Evolutionary conservation across 2,888 invertebrate genomes (phyloP).

Genomic region (Eupelmus urozonus): DNA sequence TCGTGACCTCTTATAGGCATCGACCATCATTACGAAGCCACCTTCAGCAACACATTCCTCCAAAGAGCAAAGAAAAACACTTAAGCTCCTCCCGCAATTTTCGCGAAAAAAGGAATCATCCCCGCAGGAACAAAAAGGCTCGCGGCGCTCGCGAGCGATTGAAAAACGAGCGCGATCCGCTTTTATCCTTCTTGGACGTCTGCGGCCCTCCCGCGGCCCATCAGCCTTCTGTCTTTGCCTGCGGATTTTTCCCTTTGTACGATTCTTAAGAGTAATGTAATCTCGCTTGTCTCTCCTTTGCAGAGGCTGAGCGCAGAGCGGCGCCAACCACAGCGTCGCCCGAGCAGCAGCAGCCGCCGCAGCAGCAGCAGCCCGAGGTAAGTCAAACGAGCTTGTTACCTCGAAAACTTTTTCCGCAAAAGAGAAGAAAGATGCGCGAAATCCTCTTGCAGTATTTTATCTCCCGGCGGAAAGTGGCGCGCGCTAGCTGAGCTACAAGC

Average conservation of each 20-base stretch:
- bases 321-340: not conserved
- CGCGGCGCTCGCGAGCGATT: too few relatives aligned
- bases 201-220: too few relatives aligned
- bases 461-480: not conserved
- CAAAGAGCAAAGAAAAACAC: too few relatives aligned
- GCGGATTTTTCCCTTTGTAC: constrained; percentile 21
- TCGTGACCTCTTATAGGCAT: too few relatives aligned
- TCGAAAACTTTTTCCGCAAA: not conserved
- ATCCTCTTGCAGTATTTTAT: constrained; percentile 37
- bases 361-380: constrained; percentile 41
- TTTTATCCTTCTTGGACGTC: too few relatives aligned
- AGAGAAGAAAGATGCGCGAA: constrained; percentile 5
- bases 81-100: too few relatives aligned
- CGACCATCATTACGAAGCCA: too few relatives aligned
- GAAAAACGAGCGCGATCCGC: constrained; percentile 38
- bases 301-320: constrained; percentile 59
- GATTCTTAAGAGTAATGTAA: constrained; percentile 53
- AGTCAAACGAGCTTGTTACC: constrained; percentile 53
- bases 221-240: not conserved
- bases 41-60: too few relatives aligned
- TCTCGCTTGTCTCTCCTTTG: constrained; percentile 60
- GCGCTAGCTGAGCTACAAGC: too few relatives aligned
- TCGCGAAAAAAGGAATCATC: too few relatives aligned
- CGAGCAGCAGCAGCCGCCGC: constrained; percentile 1
- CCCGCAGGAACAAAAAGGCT: constrained; percentile 7